Evolutionary conservation across 2,888 invertebrate species (phyloP).

Genomic region (Arrhopalites spinosus): DNA sequence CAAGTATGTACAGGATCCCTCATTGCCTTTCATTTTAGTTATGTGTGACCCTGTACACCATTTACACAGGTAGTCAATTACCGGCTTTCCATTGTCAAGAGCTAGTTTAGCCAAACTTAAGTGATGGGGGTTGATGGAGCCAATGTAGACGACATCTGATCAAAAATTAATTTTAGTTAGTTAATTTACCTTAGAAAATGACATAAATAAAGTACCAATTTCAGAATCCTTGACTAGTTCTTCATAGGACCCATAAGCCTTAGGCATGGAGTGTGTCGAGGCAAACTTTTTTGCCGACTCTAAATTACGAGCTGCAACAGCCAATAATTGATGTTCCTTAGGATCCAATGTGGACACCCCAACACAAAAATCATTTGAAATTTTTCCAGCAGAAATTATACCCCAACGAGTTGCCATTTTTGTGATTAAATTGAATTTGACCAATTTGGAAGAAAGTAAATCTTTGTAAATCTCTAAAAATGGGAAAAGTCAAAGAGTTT

Average conservation of each 20-base stretch:
- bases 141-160: conserved; percentile 85
- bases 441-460: not conserved
- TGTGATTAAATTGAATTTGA: not conserved
- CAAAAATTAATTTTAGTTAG: conserved; percentile 59
- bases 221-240: conserved; percentile 35
- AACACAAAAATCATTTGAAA: conserved; percentile 81
- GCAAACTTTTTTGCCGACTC: conserved; percentile 79
- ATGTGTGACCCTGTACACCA: too few species aligned
- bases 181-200: not conserved
- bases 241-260: conserved; percentile 27
- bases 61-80: too few species aligned
- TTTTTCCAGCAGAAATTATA: conserved; percentile 81
- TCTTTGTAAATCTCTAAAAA: not conserved
- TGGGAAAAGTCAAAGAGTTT: not conserved
- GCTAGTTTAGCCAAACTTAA: conserved; percentile 72
- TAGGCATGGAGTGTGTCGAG: conserved; percentile 64
- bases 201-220: too few species aligned
- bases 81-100: conserved; percentile 78
- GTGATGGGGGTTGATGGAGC: conserved; percentile 76
- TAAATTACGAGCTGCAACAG: conserved; percentile 74
- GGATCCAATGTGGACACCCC: conserved; percentile 70
- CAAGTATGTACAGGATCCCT: too few species aligned
- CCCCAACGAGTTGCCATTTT: conserved; percentile 74
- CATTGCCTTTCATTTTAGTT: too few species aligned
- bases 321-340: conserved; percentile 73